Percentiles rank a stretch among this genome's conserved stretches.
Conservation (phyloP, 1,140 invertebrate genomes). For the Andricus grossulariae region DNA sequence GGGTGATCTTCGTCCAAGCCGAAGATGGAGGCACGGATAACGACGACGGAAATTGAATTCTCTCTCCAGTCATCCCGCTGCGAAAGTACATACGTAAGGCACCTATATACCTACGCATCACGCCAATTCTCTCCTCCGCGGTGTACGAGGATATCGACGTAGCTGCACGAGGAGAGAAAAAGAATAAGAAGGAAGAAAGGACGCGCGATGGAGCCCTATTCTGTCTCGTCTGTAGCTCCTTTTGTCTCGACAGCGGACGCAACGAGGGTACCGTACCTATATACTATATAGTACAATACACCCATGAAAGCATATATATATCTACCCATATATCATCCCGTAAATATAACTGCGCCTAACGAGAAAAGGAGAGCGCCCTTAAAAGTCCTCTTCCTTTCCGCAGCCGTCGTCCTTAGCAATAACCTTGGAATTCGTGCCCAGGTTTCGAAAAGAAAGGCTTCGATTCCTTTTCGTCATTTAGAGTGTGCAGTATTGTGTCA, state of each 20-base stretch:
- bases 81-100: constrained; percentile 60
- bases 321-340: constrained; percentile 39
- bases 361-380: constrained; percentile 40
- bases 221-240: constrained; percentile 52
- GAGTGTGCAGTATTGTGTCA: neutral
- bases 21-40: constrained; percentile 71
- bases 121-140: constrained; percentile 56
- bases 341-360: constrained; percentile 43
- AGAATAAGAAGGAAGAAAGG: constrained; percentile 45
- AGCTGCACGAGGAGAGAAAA: constrained; percentile 46
- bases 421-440: too few relatives aligned
- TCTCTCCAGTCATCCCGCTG: constrained; percentile 70
- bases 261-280: constrained; percentile 25
- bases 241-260: constrained; percentile 57
- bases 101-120: constrained; percentile 52
- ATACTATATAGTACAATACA: neutral
- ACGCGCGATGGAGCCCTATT: constrained; percentile 48
- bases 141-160: constrained; percentile 58
- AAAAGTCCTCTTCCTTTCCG: constrained; percentile 35
- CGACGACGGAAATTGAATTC: constrained; percentile 73
- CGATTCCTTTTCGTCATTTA: neutral
- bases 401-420: neutral
- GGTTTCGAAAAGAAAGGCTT: too few relatives aligned
- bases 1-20: constrained; percentile 56
- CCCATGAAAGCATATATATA: constrained; percentile 31